Base-by-base conservation (phyloP, 2,888 invertebrate species). In the Cynaeus angustus region DNA sequence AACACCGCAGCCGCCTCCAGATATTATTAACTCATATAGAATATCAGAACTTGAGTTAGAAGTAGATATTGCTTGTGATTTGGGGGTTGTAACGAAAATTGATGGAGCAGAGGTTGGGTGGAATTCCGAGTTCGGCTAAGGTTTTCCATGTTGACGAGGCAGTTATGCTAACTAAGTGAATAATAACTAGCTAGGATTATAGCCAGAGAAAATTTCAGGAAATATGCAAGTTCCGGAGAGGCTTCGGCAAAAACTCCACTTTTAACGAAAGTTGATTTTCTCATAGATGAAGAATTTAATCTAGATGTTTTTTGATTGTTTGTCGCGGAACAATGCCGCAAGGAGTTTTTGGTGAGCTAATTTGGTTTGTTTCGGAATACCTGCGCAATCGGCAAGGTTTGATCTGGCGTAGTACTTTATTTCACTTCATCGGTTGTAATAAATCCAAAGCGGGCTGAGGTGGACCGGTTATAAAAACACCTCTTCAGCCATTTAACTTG, bases 401-500 rank as follows among this genome's bases (percentile, higher is more conserved):
- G 82, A 82, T 82, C 82, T 79, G 77, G 76, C 79, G 70, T 74
- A 79, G 78, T 79, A 75, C 78, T 79, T 80, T 78, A 80, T 80
- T 79, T 79, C 77, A 78, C 79, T 79, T 77, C 78, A 75, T 75
- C 74, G 71, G 70, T 58, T 75, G 81, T 79, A 81, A 82, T 82
- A 82, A 82, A 83, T 79, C 77, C 72, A 75, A 72, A 75, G 74
- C 74, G 72, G 73, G 75, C 79, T 79, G 81, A 80, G 79, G 80
- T 81, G 82, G 81, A 79, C 81, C 80, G 81, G 80, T 82, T 82
- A 82, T 81, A 82, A 83, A 83, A 82, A 82, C 82, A 81, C 80
- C 81, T 81, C 82, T 80, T 78, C 81, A 82, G 80, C 82, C 83
- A 83, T 83, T 83, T 83, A 83, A 83, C 80, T 78, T 79, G 74